Conservation (phyloP, 2,888 invertebrate species). For the Temnothorax rugatulus region DNA sequence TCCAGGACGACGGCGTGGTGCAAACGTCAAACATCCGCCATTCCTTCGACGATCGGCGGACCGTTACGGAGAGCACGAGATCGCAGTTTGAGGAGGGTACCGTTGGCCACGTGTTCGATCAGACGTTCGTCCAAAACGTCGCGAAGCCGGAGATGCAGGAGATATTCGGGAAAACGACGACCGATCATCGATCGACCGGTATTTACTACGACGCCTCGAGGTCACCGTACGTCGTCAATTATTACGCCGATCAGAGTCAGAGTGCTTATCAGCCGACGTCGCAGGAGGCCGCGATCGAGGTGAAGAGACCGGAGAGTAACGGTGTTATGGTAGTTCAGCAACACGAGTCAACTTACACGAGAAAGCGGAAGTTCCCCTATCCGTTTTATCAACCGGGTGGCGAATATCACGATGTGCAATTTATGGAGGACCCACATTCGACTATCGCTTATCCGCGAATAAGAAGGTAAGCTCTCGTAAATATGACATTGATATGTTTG, state of each 20-base stretch:
- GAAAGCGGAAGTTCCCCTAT: slow-evolving; percentile 79
- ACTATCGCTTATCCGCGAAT: slow-evolving; percentile 33
- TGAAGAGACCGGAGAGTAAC: slow-evolving; percentile 51
- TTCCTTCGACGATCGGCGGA: background rate
- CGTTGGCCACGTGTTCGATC: slow-evolving; percentile 30
- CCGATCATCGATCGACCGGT: slow-evolving; percentile 3
- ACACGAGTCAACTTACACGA: slow-evolving; percentile 68
- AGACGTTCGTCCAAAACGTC: slow-evolving; percentile 43
- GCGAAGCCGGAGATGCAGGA: slow-evolving; percentile 58
- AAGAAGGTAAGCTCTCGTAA: slow-evolving; percentile 53
- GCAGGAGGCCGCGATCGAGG: slow-evolving; percentile 27
- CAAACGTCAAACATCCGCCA: slow-evolving; percentile 31
- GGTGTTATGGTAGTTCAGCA: slow-evolving; percentile 59
- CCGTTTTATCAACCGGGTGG: slow-evolving; percentile 74
- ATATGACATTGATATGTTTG: background rate
- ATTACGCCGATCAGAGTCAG: slow-evolving; percentile 39
- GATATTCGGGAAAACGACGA: slow-evolving; percentile 66
- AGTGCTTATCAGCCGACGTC: slow-evolving; percentile 22
- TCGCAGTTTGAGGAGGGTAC: slow-evolving; percentile 20
- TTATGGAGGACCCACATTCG: slow-evolving; percentile 51
- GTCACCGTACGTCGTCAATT: slow-evolving; percentile 27
- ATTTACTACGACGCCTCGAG: slow-evolving; percentile 13
- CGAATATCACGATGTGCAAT: slow-evolving; percentile 59
- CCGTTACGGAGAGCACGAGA: slow-evolving; percentile 27
- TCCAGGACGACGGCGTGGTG: slow-evolving; percentile 66